Base-by-base conservation (phyloP, 2,113 vertebrate species). In the Antigone vipio region DNA sequence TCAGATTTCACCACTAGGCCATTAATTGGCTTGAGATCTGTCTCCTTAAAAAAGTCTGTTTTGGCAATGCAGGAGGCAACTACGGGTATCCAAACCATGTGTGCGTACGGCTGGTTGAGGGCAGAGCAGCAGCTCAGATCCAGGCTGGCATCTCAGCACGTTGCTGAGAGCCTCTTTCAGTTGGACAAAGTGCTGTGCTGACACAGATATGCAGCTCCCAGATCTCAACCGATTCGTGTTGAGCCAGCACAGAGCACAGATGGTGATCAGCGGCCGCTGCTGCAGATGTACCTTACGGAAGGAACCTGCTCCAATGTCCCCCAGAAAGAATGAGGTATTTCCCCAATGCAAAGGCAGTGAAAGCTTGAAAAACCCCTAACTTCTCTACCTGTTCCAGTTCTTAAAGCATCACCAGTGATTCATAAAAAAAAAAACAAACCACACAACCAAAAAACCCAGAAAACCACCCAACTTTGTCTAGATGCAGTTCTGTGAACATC, bases 121-220 rank as follows among this genome's bases (percentile, higher is more conserved):
- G 66, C 63, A 58, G 72, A 74, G 72, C 79, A 83, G 89, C 83
- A 88, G 92, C 87, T 91, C 60, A 9, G 64, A 78, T 52, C 67
- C 91, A 67, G 86, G 42, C 79, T 93, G 91, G 91, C 88, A 92
- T 42, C 88, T 47, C 88, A 94, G 92, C 2, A 0, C 2, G 42
- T 0, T 60, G 85, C 62, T 0, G 0, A 94, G 85, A 92, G 92
- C 67, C 91, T 94, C 88, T 77, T 79, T 60, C 1, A 11, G 58
- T 1, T 76, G 85, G 67, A 93, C 85, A 79, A 92, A 93, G 94
- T 82, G 88, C 85, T 69, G 49, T 42, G 85, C 85, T 90, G 94
- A 85, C 88, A 94, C 0, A 3, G 82, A 67, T 11, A 71, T 1
- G 14, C 85, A 92, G 90, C 78, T 85, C 90, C 74, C 47, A 75